Evolutionary conservation across 2,113 vertebrate genomes (phyloP).

Genomic region (Tupaia chinensis): DNA sequence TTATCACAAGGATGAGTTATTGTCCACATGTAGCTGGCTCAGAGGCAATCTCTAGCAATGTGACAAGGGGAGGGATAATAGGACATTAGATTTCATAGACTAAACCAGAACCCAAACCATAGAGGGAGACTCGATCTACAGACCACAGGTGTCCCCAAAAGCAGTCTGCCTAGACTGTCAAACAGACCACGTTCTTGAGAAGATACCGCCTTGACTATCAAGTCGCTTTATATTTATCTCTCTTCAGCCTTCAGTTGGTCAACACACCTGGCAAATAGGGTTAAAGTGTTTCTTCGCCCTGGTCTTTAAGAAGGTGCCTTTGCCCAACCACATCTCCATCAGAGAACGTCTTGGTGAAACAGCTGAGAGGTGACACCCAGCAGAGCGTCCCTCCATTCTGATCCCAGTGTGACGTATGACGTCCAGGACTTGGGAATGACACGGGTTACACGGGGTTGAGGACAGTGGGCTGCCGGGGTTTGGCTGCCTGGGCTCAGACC

Average conservation of each 20-base stretch:
- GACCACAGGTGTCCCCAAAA: not conserved
- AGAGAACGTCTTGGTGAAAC: rapidly evolving
- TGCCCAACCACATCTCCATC: too few relatives aligned
- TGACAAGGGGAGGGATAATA: too few relatives aligned
- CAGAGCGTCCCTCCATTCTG: too few relatives aligned
- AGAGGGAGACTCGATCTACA: not conserved
- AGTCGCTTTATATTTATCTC: not conserved
- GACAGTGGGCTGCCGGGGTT: too few relatives aligned
- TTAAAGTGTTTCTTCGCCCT: not conserved
- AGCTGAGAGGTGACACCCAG: too few relatives aligned
- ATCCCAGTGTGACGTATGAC: too few relatives aligned
- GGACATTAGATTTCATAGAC: not conserved
- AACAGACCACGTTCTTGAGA: too few relatives aligned
- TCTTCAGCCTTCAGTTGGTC: not conserved
- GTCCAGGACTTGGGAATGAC: too few relatives aligned
- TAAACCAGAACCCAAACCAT: not conserved
- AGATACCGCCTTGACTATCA: not conserved
- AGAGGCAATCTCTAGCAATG: not conserved
- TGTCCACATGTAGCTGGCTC: not conserved
- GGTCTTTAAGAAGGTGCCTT: not conserved
- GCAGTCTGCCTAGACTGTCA: not conserved
- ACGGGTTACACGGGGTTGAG: not conserved
- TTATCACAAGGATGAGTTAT: not conserved
- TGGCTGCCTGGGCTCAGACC: not conserved
- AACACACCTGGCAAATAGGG: not conserved